Evolutionary conservation across 2,888 invertebrate genomes (phyloP).

Genomic region (Tetragonisca angustula): DNA sequence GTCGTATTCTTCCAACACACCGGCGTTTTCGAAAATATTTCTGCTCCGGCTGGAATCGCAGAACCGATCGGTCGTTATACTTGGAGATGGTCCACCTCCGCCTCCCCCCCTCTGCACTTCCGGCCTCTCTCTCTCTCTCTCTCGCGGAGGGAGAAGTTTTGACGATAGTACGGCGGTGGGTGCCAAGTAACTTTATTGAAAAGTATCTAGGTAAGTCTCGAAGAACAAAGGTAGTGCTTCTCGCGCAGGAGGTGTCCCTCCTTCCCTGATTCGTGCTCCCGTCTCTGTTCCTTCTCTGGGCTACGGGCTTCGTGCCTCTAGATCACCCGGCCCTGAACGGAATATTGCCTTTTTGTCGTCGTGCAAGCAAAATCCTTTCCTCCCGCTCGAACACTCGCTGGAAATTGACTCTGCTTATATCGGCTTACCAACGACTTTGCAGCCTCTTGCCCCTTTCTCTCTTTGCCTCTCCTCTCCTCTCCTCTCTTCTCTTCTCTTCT

Average conservation of each 20-base stretch:
- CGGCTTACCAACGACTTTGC: constrained; percentile 71
- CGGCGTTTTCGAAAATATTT: constrained; percentile 50
- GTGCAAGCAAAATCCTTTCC: constrained; percentile 73
- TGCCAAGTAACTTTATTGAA: constrained; percentile 74
- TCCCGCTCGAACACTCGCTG: constrained; percentile 72
- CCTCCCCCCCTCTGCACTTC: constrained; percentile 15
- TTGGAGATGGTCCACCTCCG: constrained; percentile 30
- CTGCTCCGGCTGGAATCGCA: constrained; percentile 29
- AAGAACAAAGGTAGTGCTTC: constrained; percentile 66
- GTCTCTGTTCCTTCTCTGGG: constrained; percentile 14
- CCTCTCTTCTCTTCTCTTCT: neutral
- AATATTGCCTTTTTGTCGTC: constrained; percentile 74
- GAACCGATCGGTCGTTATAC: constrained; percentile 63
- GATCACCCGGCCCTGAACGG: constrained; percentile 56
- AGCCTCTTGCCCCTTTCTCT: constrained; percentile 60
- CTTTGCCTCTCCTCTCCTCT: neutral
- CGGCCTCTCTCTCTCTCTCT: constrained; percentile 25
- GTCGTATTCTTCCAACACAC: constrained; percentile 1
- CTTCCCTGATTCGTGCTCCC: constrained; percentile 23
- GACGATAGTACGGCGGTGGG: constrained; percentile 56
- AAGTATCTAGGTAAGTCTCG: constrained; percentile 71
- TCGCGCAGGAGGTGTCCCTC: constrained; percentile 19
- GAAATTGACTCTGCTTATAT: constrained; percentile 75
- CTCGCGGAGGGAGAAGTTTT: constrained; percentile 58
- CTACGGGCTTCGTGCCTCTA: constrained; percentile 16